Evolutionary conservation across 1,140 invertebrate genomes (phyloP), one percentile per base, ranked within the genome.

Genomic region (Drosophila sucinea): DNA sequence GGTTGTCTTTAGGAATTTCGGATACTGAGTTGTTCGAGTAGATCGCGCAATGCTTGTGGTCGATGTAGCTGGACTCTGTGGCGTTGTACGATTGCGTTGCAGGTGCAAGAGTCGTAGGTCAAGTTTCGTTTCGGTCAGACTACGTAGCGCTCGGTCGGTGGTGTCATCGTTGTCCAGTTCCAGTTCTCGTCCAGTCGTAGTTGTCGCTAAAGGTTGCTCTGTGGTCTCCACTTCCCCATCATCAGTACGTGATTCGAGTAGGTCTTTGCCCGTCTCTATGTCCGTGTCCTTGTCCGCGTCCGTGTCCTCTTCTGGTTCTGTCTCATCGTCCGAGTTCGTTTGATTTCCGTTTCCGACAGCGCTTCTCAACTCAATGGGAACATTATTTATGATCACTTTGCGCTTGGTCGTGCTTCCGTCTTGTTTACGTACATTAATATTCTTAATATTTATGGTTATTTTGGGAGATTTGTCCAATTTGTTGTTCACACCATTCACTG

Each of bases 351-450:
- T 25, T 11, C 67, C 62, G 1, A 41, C 60, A 17, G 84, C 81
- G 27, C 61, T 77, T 1, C 91, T 56, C 5, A 92, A 41, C 40
- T 91, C 79, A 27, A 92, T 75, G 17, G 91, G 84, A 6, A 92
- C 75, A 63, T 92, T 92, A 57, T 92, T 91, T 3, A 92, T 89
- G 11, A 92, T 60, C 6, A 90, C 90, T 7, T 77, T 90, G 4
- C 83, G 64, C 57, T 77, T 82, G 17, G 72, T 55, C 3, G 47
- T 55, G 25, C 67, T 29, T 33, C 41, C 70, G 11, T n/a, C 56
- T 1, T 68, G 79, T 35, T 81, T 74, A 32, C 81, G 54, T 11
- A 41, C 40, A 8, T 55, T 87, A 4, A 79, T 72, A n/a, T 60
- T 81, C 27, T 85, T 79, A 5, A 91, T 60, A 27, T 77, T 91